Evolutionary conservation across 2,113 vertebrate species (phyloP), one percentile per base, ranked within the genome.

Genomic region (Centropristis striata): DNA sequence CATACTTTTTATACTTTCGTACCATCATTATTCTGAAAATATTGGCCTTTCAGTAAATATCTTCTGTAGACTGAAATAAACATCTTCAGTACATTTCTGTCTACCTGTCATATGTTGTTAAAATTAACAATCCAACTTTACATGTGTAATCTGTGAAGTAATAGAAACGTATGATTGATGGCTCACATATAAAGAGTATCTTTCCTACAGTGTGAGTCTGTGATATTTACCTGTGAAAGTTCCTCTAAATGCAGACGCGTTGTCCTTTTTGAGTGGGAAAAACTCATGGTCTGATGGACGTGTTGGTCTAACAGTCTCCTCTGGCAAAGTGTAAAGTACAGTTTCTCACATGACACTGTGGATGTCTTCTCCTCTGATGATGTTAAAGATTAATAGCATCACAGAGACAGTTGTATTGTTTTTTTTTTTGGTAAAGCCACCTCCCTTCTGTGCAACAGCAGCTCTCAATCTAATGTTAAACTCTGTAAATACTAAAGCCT

Each of bases 371-470:
- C 80, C 63, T 77, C 58, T 88, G 73, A 73, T 78, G 86, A 39
- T 70, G 93, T 94, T 95, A 95, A 95, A 94, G 82, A 95, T 95
- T 95, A 94, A 95, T 92, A 75, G 27, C 63, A 37, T 84, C 71
- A 61, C 63, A 47, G 25, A 50, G 58, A 23, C 54, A 21, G 4
- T 42, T 32, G 11, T 15, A 12, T 15, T 32, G 32, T 32, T 3
- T 32, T 32, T 32, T 32, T 27, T 44, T 47, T 73, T 75, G 39
- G 21, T 28, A 4, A 74, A 70, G 8, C 11, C 67, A 27, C 36
- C 25, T 23, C 44, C 27, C 25, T 36, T 72, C 32, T 41, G 28
- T 28, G 4, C 21, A 21, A 14, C 41, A 32, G 14, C 15, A 37
- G 37, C 23, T 67, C 27, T 36, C 20, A 28, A 60, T 3, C 0